Evolutionary conservation across 2,888 invertebrate species (phyloP), one percentile per base, ranked within the genome.

Genomic region (Orthosia gothica): DNA sequence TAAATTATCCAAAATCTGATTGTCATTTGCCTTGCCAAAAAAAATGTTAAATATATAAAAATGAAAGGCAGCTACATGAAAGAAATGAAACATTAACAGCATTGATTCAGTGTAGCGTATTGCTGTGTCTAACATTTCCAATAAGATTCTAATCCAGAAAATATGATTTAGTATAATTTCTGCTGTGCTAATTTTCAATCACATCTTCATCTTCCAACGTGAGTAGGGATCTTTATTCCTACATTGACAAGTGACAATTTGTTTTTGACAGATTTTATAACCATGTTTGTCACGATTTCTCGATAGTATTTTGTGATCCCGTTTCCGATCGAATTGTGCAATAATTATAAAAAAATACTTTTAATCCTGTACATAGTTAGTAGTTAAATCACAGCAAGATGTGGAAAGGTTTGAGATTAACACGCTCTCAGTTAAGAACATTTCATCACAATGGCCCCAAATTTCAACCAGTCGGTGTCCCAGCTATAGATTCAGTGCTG

Each of bases 401-500:
- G 96, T 96, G 96, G 96, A 96, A 96, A 89, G 92, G 96, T 72
- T 91, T 96, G 81, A 94, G 95, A 89, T 91, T 96, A 90, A 96
- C 96, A 75, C 96, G 96, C 68, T 94, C 96, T 78, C 96, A 96
- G 86, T 91, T 96, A 91, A 90, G 94, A 77, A 96, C 95, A 89
- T 91, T 96, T 86, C 93, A 96, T 89, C 94, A 95, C 85, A 95
- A 92, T 90, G 93, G 94, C 84, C 91, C 93, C 76, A 95, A 95
- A 93, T 89, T 95, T 80, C 94, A 95, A 79, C 91, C 94, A 71
- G 86, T 94, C 86, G 97, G 97, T 87, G 95, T 96, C 83, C 97
- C 97, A 87, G 97, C 96, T 83, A 85, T 97, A 89, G 97, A 97
- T 94, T 96, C 96, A 86, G 96, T 97, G 84, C 93, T 97, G 92